Conservation (phyloP, 2,113 vertebrate genomes). For the Pterophyllum scalare region DNA sequence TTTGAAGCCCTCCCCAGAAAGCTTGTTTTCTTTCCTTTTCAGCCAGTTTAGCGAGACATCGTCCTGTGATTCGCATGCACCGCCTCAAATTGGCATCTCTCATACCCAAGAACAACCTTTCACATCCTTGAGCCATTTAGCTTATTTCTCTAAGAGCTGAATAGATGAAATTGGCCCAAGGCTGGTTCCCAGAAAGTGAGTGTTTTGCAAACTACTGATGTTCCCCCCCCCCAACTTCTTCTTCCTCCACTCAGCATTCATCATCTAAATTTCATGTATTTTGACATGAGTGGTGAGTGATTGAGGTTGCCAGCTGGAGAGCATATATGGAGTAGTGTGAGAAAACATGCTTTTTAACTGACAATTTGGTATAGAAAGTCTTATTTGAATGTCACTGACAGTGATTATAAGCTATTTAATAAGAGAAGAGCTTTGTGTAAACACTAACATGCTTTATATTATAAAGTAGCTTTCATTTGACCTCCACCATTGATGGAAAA, state of each 20-base stretch:
- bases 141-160: constrained; percentile 43
- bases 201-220: constrained; percentile 42
- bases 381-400: constrained; percentile 15
- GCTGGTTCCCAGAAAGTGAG: constrained; percentile 33
- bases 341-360: constrained; percentile 27
- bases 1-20: constrained; percentile 25
- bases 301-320: constrained; percentile 21
- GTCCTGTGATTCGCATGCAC: constrained; percentile 29
- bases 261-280: constrained; percentile 40
- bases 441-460: constrained; percentile 10
- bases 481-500: neutral
- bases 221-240: neutral
- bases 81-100: constrained; percentile 33
- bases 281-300: constrained; percentile 16
- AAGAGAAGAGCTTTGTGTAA: constrained; percentile 20
- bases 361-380: constrained; percentile 11
- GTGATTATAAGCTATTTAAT: constrained; percentile 32
- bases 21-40: constrained; percentile 24
- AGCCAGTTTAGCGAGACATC: constrained; percentile 9
- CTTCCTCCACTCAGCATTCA: constrained; percentile 3
- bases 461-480: constrained; percentile 18
- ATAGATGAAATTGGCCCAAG: constrained; percentile 41
- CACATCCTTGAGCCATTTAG: constrained; percentile 46
- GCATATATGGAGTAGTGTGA: constrained; percentile 28
- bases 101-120: constrained; percentile 26